These are phyloP conservation scores for Halictus ligatus DNA, from an alignment of 2,888 invertebrate genomes.

Conservation along the genomic window DNA sequence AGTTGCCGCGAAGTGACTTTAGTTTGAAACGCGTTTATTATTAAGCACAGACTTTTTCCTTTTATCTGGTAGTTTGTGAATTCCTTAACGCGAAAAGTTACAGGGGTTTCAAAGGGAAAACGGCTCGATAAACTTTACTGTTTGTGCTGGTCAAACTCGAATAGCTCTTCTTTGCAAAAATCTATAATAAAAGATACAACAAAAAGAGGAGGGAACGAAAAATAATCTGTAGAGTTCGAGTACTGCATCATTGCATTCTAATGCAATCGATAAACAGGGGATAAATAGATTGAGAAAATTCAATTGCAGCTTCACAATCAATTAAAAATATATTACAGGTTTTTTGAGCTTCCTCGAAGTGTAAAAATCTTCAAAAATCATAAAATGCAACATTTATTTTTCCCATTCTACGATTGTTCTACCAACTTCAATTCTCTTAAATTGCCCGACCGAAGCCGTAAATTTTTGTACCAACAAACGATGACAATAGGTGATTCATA, in stretches of 20 bases:
- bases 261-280: too few species aligned
- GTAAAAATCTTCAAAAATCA: too few species aligned
- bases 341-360: too few species aligned
- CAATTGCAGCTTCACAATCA: too few species aligned
- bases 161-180: not conserved
- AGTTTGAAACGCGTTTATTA: conserved; percentile 1
- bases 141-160: not conserved
- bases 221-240: not conserved
- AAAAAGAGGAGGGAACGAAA: not conserved
- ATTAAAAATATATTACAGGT: too few species aligned
- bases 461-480: not conserved
- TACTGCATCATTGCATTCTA: not conserved
- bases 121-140: not conserved
- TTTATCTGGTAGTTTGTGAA: not conserved
- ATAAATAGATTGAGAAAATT: too few species aligned
- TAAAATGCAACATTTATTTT: too few species aligned
- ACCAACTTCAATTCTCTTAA: too few species aligned
- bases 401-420: too few species aligned
- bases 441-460: too few species aligned
- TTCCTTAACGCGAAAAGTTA: not conserved
- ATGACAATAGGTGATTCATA: not conserved
- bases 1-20: not conserved
- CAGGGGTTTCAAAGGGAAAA: not conserved
- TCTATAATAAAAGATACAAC: not conserved
- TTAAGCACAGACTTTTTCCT: not conserved